Evolutionary conservation across 2,797 vertebrate genomes (phyloP), one percentile per base, ranked within the genome.

Genomic region (Brotula barbata): DNA sequence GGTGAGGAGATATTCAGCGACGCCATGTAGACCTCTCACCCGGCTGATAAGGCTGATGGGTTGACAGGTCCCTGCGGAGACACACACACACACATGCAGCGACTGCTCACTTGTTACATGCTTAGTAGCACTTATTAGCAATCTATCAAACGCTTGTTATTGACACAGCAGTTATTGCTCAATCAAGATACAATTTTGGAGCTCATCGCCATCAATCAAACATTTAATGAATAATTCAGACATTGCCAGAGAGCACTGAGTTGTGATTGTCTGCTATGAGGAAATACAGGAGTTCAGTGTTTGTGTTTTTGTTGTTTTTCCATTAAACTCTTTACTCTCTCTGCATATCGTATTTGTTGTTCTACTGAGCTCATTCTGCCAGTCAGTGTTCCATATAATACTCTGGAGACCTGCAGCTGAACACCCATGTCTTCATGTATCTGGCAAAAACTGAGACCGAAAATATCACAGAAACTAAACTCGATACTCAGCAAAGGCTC

Each of bases 81-180:
- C 25, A 42, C 14, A 28, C 12, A 25, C n/a, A 43, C 39, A 28
- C 10, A 25, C n/a, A 22, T 10, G 25, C 64, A 47, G 64, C 53
- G 44, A 16, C 76, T 82, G 78, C 81, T 86, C 82, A 84, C 84
- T 88, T 89, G 84, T 87, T 85, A 86, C 73, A 68, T 68, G 75
- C 78, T 84, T 75, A 72, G 75, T 80, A 53, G 53, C 82, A 75
- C 81, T 86, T 81, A 84, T 82, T 81, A 83, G 71, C 74, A 67
- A 82, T 89, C 74, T 84, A 85, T 89, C 83, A 88, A 80, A 81
- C 81, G 78, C 83, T 82, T 85, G 85, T 81, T 85, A 83, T 83
- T 76, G 84, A 84, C 83, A 73, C 75, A 78, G 71, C 77, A 78
- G 66, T 87, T 82, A 85, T 66, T 50, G 14, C 68, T 78, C 62